Conservation (phyloP, 1,140 invertebrate genomes). For the Pseudomyrmex pallidus region DNA sequence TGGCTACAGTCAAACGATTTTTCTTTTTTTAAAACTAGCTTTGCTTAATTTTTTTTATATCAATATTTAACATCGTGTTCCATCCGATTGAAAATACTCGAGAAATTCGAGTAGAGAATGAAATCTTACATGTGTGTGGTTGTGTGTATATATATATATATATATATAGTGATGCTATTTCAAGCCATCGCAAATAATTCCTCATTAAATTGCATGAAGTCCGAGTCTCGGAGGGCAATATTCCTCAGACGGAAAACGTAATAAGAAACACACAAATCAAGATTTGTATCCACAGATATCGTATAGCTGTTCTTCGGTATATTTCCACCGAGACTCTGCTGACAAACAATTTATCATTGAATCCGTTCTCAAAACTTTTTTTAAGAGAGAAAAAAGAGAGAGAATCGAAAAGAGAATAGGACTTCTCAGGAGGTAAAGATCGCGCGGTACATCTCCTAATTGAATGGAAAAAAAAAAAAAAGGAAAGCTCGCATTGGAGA, state of each 20-base stretch:
- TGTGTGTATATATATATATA: too few species aligned
- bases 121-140: too few species aligned
- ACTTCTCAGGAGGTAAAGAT: neutral
- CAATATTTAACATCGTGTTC: neutral
- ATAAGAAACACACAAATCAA: conserved; percentile 18
- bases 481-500: conserved; percentile 40
- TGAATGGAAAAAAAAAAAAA: conserved; percentile 35
- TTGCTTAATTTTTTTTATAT: neutral
- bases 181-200: conserved; percentile 3
- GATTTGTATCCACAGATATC: neutral
- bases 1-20: too few species aligned
- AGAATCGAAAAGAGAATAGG: neutral
- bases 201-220: neutral
- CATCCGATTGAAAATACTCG: neutral
- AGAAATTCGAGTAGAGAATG: too few species aligned
- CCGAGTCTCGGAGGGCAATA: neutral
- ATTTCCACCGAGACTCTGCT: neutral
- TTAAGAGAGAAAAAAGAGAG: too few species aligned
- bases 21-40: too few species aligned
- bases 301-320: neutral
- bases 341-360: conserved; percentile 34
- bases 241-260: neutral
- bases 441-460: neutral
- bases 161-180: neutral
- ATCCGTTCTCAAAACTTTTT: neutral